Conservation (phyloP, 2,888 invertebrate genomes). For the Sceliomorpha sp. region DNA sequence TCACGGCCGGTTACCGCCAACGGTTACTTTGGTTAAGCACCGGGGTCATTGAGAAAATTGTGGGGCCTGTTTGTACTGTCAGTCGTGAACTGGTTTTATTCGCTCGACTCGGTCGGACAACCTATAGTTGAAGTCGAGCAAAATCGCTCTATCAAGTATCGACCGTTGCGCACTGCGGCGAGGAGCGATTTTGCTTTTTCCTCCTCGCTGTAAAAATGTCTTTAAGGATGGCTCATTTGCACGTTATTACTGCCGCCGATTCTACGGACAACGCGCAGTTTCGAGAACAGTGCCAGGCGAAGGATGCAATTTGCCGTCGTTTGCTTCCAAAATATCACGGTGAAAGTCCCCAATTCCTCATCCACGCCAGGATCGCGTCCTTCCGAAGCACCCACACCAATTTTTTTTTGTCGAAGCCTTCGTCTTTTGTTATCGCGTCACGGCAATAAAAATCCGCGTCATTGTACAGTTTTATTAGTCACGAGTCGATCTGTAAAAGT, state of each 20-base stretch:
- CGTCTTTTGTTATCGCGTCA: constrained; percentile 9
- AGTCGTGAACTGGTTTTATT: constrained; percentile 77
- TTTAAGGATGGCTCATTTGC: too few relatives aligned
- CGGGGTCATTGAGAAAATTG: constrained; percentile 79
- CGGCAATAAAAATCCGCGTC: constrained; percentile 24
- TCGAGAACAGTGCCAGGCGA: too few relatives aligned
- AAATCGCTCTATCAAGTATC: constrained; percentile 75
- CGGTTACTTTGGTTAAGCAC: constrained; percentile 76
- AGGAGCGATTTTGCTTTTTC: too few relatives aligned
- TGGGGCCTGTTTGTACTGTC: constrained; percentile 79
- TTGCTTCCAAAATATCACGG: too few relatives aligned
- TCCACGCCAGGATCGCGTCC: too few relatives aligned
- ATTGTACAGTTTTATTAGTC: constrained; percentile 35
- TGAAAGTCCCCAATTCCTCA: too few relatives aligned
- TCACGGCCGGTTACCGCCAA: constrained; percentile 68
- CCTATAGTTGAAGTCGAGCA: constrained; percentile 74
- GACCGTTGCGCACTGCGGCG: constrained; percentile 2
- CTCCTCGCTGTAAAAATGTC: too few relatives aligned
- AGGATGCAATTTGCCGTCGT: neutral
- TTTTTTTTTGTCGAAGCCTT: constrained; percentile 35
- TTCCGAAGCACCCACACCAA: too few relatives aligned
- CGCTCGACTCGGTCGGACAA: constrained; percentile 74
- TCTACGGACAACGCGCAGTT: too few relatives aligned
- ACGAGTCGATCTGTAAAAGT: constrained; percentile 28
- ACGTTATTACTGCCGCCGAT: too few relatives aligned